phyloP scores from a whole-genome alignment of 2,888 invertebrate genomes.

The Mechanitis mazaeus region DNA sequence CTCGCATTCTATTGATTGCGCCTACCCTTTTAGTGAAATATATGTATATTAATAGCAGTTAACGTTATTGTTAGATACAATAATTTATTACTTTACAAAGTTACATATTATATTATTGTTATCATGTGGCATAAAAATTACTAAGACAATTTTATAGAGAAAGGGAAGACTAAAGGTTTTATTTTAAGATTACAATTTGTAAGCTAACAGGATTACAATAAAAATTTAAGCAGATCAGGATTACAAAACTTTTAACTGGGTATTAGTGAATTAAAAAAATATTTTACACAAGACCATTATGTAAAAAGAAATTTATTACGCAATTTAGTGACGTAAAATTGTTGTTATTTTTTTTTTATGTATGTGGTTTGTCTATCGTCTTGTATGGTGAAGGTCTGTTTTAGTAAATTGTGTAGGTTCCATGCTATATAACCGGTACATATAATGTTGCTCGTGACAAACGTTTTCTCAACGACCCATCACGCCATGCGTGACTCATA shows the following conservation, averaged over 20 bases:
- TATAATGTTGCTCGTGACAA: conserved; percentile 56
- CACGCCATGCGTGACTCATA: conserved; percentile 59
- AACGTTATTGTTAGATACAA: conserved; percentile 5
- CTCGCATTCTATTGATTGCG: conserved; percentile 50
- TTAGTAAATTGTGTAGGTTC: conserved; percentile 6
- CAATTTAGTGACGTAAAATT: background rate
- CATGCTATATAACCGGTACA: conserved; percentile 18
- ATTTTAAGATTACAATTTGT: too few relatives aligned
- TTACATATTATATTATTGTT: too few relatives aligned
- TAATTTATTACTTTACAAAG: background rate
- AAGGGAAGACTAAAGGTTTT: too few relatives aligned
- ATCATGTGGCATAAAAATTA: too few relatives aligned
- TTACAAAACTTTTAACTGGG: too few relatives aligned
- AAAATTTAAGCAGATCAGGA: background rate
- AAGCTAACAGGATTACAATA: background rate
- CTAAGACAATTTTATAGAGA: too few relatives aligned
- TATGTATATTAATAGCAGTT: conserved; percentile 21
- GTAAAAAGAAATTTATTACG: background rate
- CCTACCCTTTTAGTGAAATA: conserved; percentile 29
- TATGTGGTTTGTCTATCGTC: background rate
- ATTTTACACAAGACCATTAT: background rate
- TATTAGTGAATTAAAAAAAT: background rate
- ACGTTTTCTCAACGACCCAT: conserved; percentile 52
- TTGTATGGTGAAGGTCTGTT: background rate
- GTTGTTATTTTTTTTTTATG: background rate